Conservation (phyloP, 2,113 vertebrate species). For the Otis tarda region DNA sequence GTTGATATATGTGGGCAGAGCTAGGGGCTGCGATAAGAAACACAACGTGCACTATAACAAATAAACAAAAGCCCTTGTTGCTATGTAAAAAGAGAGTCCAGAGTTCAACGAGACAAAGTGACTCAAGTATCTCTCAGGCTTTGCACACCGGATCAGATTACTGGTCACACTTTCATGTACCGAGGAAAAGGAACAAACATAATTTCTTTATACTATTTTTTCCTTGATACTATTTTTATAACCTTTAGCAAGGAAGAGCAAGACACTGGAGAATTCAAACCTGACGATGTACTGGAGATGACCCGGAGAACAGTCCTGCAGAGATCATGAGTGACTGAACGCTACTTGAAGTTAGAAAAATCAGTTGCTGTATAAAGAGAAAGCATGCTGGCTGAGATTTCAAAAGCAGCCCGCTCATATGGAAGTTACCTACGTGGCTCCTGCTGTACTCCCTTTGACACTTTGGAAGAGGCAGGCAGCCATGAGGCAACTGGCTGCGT, state of each 20-base stretch:
- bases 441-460: not conserved
- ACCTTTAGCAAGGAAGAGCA: not conserved
- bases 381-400: not conserved
- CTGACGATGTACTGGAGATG: not conserved
- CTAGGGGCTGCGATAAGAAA: not conserved
- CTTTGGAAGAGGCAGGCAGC: not conserved
- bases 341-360: not conserved
- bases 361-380: not conserved
- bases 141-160: not conserved
- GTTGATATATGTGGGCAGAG: not conserved
- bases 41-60: not conserved
- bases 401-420: not conserved
- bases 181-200: not conserved
- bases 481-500: rapidly evolving
- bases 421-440: not conserved
- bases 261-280: not conserved
- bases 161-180: not conserved
- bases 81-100: not conserved
- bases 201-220: not conserved
- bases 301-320: not conserved
- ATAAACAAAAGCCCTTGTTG: not conserved
- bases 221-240: not conserved
- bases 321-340: not conserved
- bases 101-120: not conserved
- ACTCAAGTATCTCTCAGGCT: not conserved